Conservation (phyloP, 2,888 invertebrate species). For the Zeuzera pyrina region DNA sequence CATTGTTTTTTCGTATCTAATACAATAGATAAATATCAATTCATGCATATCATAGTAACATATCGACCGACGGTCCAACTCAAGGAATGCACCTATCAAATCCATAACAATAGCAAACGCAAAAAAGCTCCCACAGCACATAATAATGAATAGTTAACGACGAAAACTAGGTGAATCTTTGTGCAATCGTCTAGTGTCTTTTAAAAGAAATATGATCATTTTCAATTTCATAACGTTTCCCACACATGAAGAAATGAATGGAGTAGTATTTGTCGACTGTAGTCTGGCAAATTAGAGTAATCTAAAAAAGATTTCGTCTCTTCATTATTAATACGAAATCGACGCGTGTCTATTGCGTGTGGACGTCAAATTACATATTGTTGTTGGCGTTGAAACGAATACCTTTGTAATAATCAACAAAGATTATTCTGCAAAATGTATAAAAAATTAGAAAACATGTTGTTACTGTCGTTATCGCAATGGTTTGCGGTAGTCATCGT, state of each 20-base stretch:
- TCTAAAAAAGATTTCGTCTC: conserved; percentile 63
- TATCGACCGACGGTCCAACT: conserved; percentile 32
- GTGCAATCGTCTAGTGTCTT: conserved; percentile 67
- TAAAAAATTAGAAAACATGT: too few species aligned
- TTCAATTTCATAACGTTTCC: conserved; percentile 71
- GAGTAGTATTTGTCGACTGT: conserved; percentile 31
- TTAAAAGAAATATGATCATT: conserved; percentile 73
- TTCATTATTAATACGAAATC: conserved; percentile 30
- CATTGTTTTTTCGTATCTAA: too few species aligned
- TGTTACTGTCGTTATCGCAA: too few species aligned
- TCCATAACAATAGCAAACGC: conserved; percentile 50
- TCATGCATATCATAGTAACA: not conserved
- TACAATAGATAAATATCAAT: too few species aligned
- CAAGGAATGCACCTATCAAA: conserved; percentile 64
- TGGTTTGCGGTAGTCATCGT: too few species aligned
- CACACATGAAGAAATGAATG: conserved; percentile 59
- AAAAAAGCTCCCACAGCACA: conserved; percentile 68
- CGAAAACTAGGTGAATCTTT: conserved; percentile 74
- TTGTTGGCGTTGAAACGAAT: too few species aligned
- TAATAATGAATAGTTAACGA: conserved; percentile 69
- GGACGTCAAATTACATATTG: conserved; percentile 39
- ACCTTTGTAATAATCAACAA: too few species aligned
- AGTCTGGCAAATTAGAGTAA: conserved; percentile 64
- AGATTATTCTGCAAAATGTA: too few species aligned
- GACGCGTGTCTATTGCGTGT: conserved; percentile 41